Base-by-base conservation (phyloP, 1,140 invertebrate genomes). In the Cherax quadricarinatus region DNA sequence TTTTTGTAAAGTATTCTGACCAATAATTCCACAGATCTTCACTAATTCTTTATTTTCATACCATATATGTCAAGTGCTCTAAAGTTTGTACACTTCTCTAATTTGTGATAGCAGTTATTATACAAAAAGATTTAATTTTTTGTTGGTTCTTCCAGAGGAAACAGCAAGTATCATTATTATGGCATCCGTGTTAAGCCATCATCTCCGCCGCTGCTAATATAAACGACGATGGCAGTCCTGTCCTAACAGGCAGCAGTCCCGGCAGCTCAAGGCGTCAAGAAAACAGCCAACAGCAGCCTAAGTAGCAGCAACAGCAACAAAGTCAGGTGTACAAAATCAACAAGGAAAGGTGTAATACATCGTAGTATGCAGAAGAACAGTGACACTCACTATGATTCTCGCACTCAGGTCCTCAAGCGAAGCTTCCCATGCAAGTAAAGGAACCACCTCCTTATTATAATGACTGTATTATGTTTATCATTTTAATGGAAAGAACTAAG, bases 101-200 rank as follows among this genome's bases (percentile, higher is more conserved):
- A 41, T 94, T 99, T 98, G 97, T 99, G 93, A 98, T n/a, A 99
- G 95, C 99, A 99, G 99, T 96, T 99, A 93, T 96, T 99, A 94
- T 98, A 99, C 94, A 96, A 99, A 96, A 99, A 99, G 41, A 78
- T 41, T 78, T 1, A 16, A 78, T 78, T 78, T 78, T 24, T 41
- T 41, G 30, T 41, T 41, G 30, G 2, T 86, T 88, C 21, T 96
- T 96, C 86, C 94, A 98, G 99, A 94, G 99, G 99, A n/a, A 99
- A 99, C 96, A 99, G 99, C 9, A 99, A 99, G 95, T 99, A 99
- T 95, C 99, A 99, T 96, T 99, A 99, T 95, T 99, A 99, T 96
- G 99, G 99, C n/a, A 99, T 99, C 93, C 96, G 98, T 79, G 97
- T 99, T 10, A 99, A 99, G 95, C 97, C 98, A 0, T 97, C 96